These are phyloP conservation scores for Apocheima hispidaria DNA, from an alignment of 2,888 invertebrate genomes.

Conservation along the genomic window DNA sequence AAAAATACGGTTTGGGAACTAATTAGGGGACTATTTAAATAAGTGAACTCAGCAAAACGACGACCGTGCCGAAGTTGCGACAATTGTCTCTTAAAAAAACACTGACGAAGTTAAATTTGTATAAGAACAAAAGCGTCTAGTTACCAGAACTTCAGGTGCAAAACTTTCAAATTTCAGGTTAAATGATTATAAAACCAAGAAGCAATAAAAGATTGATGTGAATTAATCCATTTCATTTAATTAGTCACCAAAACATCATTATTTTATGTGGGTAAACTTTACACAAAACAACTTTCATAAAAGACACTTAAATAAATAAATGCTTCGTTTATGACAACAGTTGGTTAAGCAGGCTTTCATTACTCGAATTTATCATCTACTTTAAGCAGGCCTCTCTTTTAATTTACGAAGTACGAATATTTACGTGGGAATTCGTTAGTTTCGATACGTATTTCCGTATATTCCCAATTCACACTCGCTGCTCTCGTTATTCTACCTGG, in stretches of 20 bases:
- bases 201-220: slow-evolving; percentile 28
- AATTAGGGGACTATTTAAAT: slow-evolving; percentile 20
- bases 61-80: background rate
- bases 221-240: slow-evolving; percentile 38
- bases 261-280: slow-evolving; percentile 55
- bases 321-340: slow-evolving; percentile 78
- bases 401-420: too few species aligned
- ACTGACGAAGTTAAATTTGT: background rate
- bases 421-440: too few species aligned
- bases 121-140: too few species aligned
- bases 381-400: too few species aligned
- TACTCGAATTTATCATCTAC: slow-evolving; percentile 18
- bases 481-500: too few species aligned
- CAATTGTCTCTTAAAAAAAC: background rate
- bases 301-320: slow-evolving; percentile 54
- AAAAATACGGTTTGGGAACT: slow-evolving; percentile 17
- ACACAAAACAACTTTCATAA: slow-evolving; percentile 60
- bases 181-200: too few species aligned
- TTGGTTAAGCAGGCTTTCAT: slow-evolving; percentile 43
- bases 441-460: too few species aligned
- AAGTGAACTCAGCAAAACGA: slow-evolving; percentile 12
- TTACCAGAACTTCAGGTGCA: background rate
- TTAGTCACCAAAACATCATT: slow-evolving; percentile 62
- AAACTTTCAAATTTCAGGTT: too few species aligned
- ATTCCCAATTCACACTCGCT: too few species aligned